A percentile compares a stretch with the other conserved stretches of the same genome.
phyloP scores from a whole-genome alignment of 2,113 vertebrate species.

The Neotoma lepida region DNA sequence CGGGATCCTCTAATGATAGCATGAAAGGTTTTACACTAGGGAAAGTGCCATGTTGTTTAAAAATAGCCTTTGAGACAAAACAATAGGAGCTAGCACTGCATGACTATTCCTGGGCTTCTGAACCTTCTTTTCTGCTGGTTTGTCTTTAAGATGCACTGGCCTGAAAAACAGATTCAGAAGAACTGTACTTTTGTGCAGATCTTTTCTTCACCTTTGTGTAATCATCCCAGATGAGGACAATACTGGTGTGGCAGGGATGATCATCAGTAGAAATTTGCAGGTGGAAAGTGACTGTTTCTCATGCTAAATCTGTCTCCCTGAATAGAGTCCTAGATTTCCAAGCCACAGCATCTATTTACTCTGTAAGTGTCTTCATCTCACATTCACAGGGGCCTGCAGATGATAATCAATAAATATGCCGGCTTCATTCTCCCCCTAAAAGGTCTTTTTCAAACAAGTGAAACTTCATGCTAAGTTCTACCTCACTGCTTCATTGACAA shows the following conservation, averaged over 20 bases:
- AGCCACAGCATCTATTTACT: not conserved
- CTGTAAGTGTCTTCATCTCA: not conserved
- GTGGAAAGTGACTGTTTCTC: not conserved
- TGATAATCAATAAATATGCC: not conserved
- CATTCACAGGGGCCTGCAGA: not conserved
- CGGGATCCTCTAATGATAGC: not conserved
- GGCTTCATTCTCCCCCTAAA: not conserved
- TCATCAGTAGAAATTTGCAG: constrained; percentile 14
- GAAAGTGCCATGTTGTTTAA: not conserved
- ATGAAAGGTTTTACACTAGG: constrained; percentile 7
- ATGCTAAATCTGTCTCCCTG: not conserved
- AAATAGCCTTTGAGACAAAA: constrained; percentile 58
- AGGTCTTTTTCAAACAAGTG: not conserved
- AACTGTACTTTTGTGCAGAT: not conserved
- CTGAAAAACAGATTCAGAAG: constrained; percentile 3
- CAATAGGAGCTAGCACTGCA: constrained; percentile 13
- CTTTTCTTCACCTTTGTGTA: not conserved
- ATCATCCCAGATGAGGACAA: not conserved
- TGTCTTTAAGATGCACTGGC: not conserved
- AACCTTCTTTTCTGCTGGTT: not conserved
- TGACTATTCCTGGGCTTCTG: constrained; percentile 11
- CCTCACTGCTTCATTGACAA: not conserved
- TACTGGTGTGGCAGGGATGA: not conserved
- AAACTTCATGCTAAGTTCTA: not conserved
- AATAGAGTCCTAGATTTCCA: not conserved